Evolutionary conservation across 2,113 vertebrate genomes (phyloP), one percentile per base, ranked within the genome.

Genomic region (Calonectris borealis): DNA sequence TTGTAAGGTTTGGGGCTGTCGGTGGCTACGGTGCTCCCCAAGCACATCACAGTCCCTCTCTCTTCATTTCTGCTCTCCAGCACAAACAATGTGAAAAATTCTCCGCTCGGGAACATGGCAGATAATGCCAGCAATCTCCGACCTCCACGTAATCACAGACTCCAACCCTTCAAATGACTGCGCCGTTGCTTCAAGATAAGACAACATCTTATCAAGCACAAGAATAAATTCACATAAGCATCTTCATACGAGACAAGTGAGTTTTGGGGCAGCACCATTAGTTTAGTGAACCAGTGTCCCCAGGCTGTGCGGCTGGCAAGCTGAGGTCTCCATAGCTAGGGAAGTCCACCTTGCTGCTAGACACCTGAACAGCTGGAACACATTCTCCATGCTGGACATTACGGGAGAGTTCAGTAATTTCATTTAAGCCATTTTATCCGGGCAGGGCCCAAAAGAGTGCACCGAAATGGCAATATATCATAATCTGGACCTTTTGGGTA

Each of bases 61-160:
- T 9, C 61, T 57, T 58, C 9, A 3, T 22, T 66, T 61, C 73
- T 54, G 40, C 73, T 52, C 60, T 40, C 52, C 82, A 51, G 32
- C 18, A 64, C 2, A 1, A 86, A 12, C 1, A 7, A 49, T 0
- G 1, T n/a, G 21, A 57, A 51, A 34, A 77, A 51, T 4, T 54
- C 64, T 54, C 57, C 36, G 40, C 42, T 73, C 27, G 49, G 52
- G 48, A 71, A 16, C 29, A 26, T 0, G 1, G 40, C 9, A 85
- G 52, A 1, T 29, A 57, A 71, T 0, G 0, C 17, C 46, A 40
- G 29, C 2, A 2, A 78, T 21, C 76, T 44, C 79, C 2, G 2
- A 18, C 49, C 24, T n/a, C 0, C 0, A 32, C 32, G 34, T 31
- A 14, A 38, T 4, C 42, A 57, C 49, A 40, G 18, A 26, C 27